phyloP scores from a whole-genome alignment of 2,797 vertebrate genomes.

The Leuciscus waleckii region DNA sequence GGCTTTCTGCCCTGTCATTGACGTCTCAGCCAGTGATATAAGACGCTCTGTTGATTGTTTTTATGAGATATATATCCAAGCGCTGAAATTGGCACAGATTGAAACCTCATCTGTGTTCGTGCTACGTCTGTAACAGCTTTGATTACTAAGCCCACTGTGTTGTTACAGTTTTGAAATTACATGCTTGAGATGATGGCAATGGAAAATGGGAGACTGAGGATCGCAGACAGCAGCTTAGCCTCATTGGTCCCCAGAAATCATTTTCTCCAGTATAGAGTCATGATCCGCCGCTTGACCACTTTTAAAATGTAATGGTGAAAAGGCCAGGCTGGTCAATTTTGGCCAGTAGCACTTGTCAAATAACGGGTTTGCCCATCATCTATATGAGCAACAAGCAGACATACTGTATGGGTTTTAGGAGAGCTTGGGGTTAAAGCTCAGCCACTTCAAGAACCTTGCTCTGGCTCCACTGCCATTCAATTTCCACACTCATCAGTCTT shows the following conservation, averaged over 20 bases:
- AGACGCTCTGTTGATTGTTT: conserved; percentile 32
- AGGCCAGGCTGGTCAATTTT: conserved; percentile 36
- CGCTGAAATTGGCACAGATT: conserved; percentile 19
- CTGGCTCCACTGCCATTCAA: conserved; percentile 39
- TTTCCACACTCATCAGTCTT: conserved; percentile 47
- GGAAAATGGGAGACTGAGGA: conserved; percentile 19
- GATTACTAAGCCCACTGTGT: conserved; percentile 21
- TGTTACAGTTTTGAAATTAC: conserved; percentile 45
- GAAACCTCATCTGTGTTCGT: conserved; percentile 40
- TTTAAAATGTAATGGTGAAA: conserved; percentile 32
- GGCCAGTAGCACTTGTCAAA: conserved; percentile 15
- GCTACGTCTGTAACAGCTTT: conserved; percentile 24
- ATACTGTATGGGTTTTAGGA: conserved; percentile 22
- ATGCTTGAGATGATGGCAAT: conserved; percentile 31
- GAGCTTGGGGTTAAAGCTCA: conserved; percentile 46
- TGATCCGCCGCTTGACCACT: conserved; percentile 18
- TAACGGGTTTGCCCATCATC: conserved; percentile 28
- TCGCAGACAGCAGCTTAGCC: conserved; percentile 8
- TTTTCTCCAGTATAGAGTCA: conserved; percentile 19
- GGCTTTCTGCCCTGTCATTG: conserved; percentile 34
- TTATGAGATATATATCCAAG: conserved; percentile 37
- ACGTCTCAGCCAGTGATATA: conserved; percentile 27
- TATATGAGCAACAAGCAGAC: conserved; percentile 43
- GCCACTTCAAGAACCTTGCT: conserved; percentile 46
- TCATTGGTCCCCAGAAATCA: conserved; percentile 32